phyloP scores from a whole-genome alignment of 2,797 vertebrate species.

The Trichosurus vulpecula region DNA sequence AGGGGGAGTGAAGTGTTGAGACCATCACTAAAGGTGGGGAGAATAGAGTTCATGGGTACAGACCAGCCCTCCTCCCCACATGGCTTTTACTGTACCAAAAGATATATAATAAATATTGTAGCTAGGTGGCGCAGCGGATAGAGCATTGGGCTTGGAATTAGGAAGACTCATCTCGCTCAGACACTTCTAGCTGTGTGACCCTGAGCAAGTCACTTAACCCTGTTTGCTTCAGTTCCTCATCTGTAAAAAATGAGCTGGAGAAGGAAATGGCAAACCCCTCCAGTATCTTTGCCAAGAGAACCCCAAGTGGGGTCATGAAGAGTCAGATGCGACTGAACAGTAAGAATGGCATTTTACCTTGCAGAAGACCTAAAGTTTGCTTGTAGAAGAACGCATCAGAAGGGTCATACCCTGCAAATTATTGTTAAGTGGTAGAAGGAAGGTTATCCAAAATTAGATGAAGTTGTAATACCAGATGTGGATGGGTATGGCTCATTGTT shows the following conservation, averaged over 20 bases:
- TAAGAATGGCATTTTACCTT: background rate
- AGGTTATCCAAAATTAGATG: background rate
- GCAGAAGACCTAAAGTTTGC: background rate
- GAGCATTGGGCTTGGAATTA: background rate
- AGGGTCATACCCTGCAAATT: background rate
- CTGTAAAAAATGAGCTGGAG: background rate
- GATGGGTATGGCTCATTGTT: background rate
- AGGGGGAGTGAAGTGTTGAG: background rate
- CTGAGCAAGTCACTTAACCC: background rate
- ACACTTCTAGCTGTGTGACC: background rate
- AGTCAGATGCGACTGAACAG: background rate
- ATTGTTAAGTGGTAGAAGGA: background rate
- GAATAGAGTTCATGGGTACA: background rate
- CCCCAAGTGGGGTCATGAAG: background rate
- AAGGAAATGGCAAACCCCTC: background rate
- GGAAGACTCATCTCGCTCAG: background rate
- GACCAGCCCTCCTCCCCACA: background rate
- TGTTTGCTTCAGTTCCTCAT: background rate
- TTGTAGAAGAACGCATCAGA: background rate
- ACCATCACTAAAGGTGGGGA: background rate
- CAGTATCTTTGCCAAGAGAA: background rate
- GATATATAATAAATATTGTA: background rate
- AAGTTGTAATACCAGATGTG: background rate
- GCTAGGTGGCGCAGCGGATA: background rate
- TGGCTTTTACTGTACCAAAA: background rate